Base-by-base conservation (phyloP, 2,113 vertebrate species). In the Anser cygnoides region DNA sequence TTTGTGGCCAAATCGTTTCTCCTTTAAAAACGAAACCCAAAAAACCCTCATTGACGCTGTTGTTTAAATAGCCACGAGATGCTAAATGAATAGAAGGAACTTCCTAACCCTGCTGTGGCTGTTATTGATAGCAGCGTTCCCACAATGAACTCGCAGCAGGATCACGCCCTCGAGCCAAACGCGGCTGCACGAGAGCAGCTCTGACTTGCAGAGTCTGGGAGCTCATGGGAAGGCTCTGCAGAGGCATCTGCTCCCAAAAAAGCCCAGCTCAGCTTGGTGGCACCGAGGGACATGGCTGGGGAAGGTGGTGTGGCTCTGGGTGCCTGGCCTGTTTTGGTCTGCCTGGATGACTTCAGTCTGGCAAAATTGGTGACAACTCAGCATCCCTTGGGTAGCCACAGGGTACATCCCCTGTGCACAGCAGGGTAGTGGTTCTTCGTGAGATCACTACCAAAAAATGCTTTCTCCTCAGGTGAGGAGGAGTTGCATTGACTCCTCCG, bases 301-400 rank as follows among this genome's bases (percentile, higher is more conserved):
- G 37, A 66, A 33, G 22, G 39, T 71, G 55, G 6, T 0, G 0
- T 1, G 2, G 58, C 54, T 77, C 39, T 46, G 0, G 0, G 0
- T 46, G n/a, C 31, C 65, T 46, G 23, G 8, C 20, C 20, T 26
- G 22, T 28, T 63, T 71, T 9, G 65, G 10, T 68, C n/a, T 63
- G 19, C 39, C 65, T 20, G 5, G 31, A 1, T 59, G 73, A 16
- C 52, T 78, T 49, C 39, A 22, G 26, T 4, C 26, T 26, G 35
- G 29, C 12, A 90, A 31, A 20, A 18, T 2, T 23, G 3, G 7
- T 10, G 23, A 9, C 8, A 3, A 25, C 2, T 4, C 41, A 29
- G 31, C 3, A 7, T 10, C 35, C 11, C 13, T 21, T 28, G 7
- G 26, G 33, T 13, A 50, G 50, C 13, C 22, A 31, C 25, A 3